phyloP scores from a whole-genome alignment of 2,797 vertebrate genomes.

The Diglossa cyanea region DNA sequence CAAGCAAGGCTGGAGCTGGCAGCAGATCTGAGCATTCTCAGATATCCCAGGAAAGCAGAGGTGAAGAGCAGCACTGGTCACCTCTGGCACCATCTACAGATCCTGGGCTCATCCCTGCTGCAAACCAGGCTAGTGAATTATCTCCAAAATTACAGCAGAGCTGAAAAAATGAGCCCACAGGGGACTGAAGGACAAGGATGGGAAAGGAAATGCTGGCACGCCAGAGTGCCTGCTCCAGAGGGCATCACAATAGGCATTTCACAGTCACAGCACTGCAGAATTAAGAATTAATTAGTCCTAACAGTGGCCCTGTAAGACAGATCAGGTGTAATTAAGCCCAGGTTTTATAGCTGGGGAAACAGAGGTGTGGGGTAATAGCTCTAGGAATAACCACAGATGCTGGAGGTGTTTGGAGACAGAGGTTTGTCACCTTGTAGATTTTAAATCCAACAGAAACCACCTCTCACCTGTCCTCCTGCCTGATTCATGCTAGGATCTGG shows the following conservation, averaged over 20 bases:
- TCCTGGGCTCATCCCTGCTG: neutral
- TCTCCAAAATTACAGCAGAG: neutral
- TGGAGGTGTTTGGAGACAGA: neutral
- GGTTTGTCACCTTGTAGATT: fast-evolving
- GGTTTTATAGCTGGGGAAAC: neutral
- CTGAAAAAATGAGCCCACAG: neutral
- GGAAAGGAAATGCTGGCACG: neutral
- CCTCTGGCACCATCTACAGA: neutral
- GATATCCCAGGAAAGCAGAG: neutral
- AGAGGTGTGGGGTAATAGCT: neutral
- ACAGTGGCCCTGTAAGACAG: neutral
- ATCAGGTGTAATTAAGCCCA: neutral
- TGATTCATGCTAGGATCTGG: neutral
- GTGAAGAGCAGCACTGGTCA: neutral
- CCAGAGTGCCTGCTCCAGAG: neutral
- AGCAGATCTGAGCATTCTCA: neutral
- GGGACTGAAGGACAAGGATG: neutral
- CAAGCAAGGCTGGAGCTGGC: neutral
- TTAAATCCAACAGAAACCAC: neutral
- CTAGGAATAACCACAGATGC: neutral
- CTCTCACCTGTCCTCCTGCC: neutral
- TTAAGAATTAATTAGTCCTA: neutral
- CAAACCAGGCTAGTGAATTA: neutral
- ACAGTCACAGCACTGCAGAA: neutral
- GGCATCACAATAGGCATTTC: neutral